A percentile compares a stretch with the other conserved stretches of the same genome.
These are phyloP conservation scores for Agrochola macilenta DNA, from an alignment of 2,888 invertebrate species.

Conservation along the genomic window DNA sequence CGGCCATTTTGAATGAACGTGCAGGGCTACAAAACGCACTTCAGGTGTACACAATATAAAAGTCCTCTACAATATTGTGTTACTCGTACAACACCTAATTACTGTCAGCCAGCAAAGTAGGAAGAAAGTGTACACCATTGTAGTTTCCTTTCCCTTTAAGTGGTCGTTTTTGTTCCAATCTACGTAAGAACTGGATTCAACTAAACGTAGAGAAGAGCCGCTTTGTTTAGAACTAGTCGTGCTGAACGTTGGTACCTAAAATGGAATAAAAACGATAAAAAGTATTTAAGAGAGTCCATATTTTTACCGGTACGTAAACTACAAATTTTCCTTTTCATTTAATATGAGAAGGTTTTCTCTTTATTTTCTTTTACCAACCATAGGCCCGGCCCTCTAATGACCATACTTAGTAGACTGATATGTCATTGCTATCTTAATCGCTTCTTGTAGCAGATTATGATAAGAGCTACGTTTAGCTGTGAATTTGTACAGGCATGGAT, in stretches of 20 bases:
- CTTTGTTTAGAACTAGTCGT: neutral
- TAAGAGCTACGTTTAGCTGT: neutral
- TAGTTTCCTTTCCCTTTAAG: slow-evolving; percentile 35
- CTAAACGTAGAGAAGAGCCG: slow-evolving; percentile 7
- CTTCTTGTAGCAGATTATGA: slow-evolving; percentile 12
- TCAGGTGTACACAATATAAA: slow-evolving; percentile 32
- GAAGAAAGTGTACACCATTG: slow-evolving; percentile 37
- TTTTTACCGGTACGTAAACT: too few relatives aligned
- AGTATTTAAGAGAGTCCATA: neutral
- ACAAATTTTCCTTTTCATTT: neutral
- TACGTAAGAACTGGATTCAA: slow-evolving; percentile 28
- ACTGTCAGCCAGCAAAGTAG: slow-evolving; percentile 31
- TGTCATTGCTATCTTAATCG: slow-evolving; percentile 8
- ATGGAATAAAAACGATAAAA: neutral
- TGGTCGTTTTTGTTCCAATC: slow-evolving; percentile 27
- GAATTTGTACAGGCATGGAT: neutral
- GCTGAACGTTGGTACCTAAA: neutral
- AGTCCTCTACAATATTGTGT: slow-evolving; percentile 51
- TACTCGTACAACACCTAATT: slow-evolving; percentile 52
- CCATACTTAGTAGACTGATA: neutral
- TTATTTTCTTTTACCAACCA: slow-evolving; percentile 1
- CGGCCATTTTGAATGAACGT: slow-evolving; percentile 12
- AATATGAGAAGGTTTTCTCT: neutral
- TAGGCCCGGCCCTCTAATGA: neutral
- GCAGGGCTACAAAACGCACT: slow-evolving; percentile 4